Evolutionary conservation across 2,888 invertebrate species (phyloP).

Genomic region (Petrophora chlorosata): DNA sequence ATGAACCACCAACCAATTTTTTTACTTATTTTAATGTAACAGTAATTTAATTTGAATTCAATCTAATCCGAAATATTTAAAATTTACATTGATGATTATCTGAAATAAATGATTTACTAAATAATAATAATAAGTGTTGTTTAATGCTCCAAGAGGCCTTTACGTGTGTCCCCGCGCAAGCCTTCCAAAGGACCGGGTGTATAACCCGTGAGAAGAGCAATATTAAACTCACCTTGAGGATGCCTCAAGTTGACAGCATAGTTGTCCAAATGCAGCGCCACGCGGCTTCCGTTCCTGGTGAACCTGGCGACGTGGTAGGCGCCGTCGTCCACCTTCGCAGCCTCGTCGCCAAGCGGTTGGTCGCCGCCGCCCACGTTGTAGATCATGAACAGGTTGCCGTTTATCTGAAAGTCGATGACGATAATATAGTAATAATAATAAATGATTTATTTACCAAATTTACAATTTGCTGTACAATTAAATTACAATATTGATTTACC

Average conservation of each 20-base stretch:
- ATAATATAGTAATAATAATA: conserved; percentile 15
- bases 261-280: conserved; percentile 96
- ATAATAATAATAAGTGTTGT: too few species aligned
- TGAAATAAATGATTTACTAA: too few species aligned
- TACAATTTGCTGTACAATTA: too few species aligned
- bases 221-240: conserved; percentile 87
- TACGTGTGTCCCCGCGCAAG: too few species aligned
- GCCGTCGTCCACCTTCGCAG: conserved; percentile 96
- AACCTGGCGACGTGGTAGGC: conserved; percentile 97
- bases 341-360: conserved; percentile 94
- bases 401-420: too few species aligned
- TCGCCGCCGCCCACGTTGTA: conserved; percentile 97
- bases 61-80: too few species aligned
- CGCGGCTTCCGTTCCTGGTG: conserved; percentile 93
- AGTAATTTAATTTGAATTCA: too few species aligned
- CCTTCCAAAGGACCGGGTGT: neutral
- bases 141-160: too few species aligned
- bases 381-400: conserved; percentile 95
- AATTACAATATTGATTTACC: too few species aligned
- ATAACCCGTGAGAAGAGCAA: neutral
- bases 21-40: too few species aligned
- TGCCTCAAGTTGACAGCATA: conserved; percentile 92
- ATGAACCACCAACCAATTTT: too few species aligned
- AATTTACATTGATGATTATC: too few species aligned
- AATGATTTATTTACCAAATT: neutral